Evolutionary conservation across 2,888 invertebrate species (phyloP), one percentile per base, ranked within the genome.

Genomic region (Tachina fera): DNA sequence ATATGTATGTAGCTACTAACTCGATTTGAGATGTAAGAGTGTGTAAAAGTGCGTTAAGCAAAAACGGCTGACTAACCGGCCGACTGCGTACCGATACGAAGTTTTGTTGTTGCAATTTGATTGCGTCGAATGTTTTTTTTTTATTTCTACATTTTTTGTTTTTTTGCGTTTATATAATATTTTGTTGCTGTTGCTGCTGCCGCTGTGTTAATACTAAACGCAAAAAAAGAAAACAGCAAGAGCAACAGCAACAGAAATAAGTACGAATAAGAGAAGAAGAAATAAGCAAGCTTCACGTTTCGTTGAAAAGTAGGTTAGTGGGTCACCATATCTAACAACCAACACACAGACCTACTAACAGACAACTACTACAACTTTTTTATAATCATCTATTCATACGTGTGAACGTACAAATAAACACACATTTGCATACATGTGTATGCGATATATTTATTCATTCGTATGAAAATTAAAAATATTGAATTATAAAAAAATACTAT

Each of bases 291-390:
- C 90, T 91, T 90, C 92, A 91, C 90, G 89, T 89, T 90, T 89
- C 93, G 93, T 86, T 77, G 77, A 76, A 94, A 96, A 95, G 95
- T 96, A 95, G 96, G 96, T 96, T 95, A 96, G 96, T 96, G 94
- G 96, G 96, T 95, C 93, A 91, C 89, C 90, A 90, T 91, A 91
- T 91, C 91, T 91, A 91, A 91, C 89, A 90, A 89, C 88, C 83
- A 83, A 72, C 88, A 77, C 71, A 83, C 70, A 79, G 65, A 75
- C 85, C 79, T 45, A 65, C 61, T 67, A 47, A 87, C 75, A 68
- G 63, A 68, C 71, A 58, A 60, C 47, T 56, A 58, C 71, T 31
- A 71, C 22, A n/a, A n/a, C n/a, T 14, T 13, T 39, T 60, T 53
- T 70, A 56, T 70, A 58, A 67, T 67, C 56, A 77, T 77, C 68